Conservation (phyloP, 2,797 vertebrate species). For the Intellagama lesueurii region DNA sequence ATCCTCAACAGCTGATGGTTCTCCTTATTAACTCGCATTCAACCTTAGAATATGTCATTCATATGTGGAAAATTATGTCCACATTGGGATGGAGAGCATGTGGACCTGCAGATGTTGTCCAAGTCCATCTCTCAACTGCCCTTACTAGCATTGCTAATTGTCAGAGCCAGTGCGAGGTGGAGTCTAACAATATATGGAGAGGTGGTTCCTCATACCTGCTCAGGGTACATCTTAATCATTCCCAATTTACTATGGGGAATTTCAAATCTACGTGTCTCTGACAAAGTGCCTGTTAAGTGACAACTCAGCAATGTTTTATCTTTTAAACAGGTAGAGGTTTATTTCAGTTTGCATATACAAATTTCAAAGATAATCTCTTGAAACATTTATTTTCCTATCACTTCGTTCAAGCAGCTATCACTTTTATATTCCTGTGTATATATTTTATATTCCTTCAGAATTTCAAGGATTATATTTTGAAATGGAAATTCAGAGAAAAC, state of each 20-base stretch:
- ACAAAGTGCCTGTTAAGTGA: not conserved
- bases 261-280: not conserved
- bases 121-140: not conserved
- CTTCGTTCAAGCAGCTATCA: too few relatives aligned
- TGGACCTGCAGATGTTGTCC: not conserved
- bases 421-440: too few relatives aligned
- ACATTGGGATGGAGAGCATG: not conserved
- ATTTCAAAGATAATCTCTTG: too few relatives aligned
- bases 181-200: too few relatives aligned
- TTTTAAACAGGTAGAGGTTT: not conserved
- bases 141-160: too few relatives aligned
- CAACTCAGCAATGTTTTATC: not conserved
- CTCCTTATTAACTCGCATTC: not conserved
- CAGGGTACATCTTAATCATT: too few relatives aligned
- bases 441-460: too few relatives aligned
- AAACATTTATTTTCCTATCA: too few relatives aligned
- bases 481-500: not conserved
- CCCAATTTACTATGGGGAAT: not conserved
- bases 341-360: not conserved
- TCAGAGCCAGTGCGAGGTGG: too few relatives aligned
- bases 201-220: too few relatives aligned
- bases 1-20: slow-evolving; percentile 5
- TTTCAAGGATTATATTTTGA: not conserved
- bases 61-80: not conserved
- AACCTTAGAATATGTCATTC: not conserved